phyloP scores from a whole-genome alignment of 2,888 invertebrate genomes.

The Monopis laevigella region DNA sequence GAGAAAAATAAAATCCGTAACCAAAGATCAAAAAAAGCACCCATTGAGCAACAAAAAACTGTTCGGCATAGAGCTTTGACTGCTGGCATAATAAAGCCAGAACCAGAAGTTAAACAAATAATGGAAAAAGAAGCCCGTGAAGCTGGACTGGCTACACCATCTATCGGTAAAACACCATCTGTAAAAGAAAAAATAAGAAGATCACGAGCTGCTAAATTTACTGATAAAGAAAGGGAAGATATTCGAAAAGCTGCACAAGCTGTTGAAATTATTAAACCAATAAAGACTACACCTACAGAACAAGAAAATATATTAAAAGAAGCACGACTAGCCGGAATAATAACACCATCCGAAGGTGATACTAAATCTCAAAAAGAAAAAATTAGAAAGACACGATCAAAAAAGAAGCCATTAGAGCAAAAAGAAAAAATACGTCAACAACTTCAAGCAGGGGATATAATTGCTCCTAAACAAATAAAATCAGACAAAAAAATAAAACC shows the following conservation, averaged over 20 bases:
- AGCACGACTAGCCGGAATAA: not conserved
- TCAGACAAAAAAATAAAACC: conserved; percentile 19
- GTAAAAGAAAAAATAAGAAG: conserved; percentile 26
- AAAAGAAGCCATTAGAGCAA: conserved; percentile 18
- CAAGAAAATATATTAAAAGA: not conserved
- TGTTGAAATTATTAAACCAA: not conserved
- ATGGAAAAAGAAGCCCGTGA: conserved; percentile 19
- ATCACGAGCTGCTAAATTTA: not conserved
- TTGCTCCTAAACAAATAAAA: conserved; percentile 23
- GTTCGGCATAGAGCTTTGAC: not conserved
- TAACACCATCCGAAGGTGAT: conserved; percentile 23
- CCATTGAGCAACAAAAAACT: not conserved
- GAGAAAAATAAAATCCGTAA: conserved; percentile 22
- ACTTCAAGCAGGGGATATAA: conserved; percentile 19
- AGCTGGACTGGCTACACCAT: conserved; percentile 19
- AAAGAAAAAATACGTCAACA: conserved; percentile 32
- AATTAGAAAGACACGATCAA: conserved; percentile 19
- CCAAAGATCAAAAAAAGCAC: not conserved
- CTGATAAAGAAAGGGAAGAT: not conserved
- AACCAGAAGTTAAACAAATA: not conserved
- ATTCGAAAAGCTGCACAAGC: not conserved
- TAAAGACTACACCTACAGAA: not conserved
- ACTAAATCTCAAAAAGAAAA: conserved; percentile 23
- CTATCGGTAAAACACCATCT: conserved; percentile 16
- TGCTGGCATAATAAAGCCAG: not conserved